phyloP scores from a whole-genome alignment of 2,797 vertebrate species.

The Notolabrus celidotus region DNA sequence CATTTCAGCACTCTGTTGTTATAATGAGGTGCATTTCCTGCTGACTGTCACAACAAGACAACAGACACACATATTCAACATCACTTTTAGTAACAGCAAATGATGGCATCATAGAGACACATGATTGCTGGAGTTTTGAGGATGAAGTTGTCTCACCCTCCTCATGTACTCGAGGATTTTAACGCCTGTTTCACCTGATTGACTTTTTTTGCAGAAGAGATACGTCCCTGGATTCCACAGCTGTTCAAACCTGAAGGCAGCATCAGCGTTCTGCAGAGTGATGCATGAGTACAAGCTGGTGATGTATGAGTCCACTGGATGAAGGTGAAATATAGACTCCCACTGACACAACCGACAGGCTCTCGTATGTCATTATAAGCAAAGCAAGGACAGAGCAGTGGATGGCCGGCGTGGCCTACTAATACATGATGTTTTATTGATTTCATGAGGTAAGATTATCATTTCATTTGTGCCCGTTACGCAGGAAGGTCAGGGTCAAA shows the following conservation, averaged over 20 bases:
- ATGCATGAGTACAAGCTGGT: conserved; percentile 6
- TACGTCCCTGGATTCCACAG: not conserved
- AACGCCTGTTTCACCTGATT: conserved; percentile 7
- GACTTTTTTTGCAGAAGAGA: not conserved
- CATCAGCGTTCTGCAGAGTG: not conserved
- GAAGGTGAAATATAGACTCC: conserved; percentile 6
- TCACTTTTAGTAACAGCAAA: not conserved
- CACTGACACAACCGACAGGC: not conserved
- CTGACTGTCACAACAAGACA: not conserved
- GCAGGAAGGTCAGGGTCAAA: conserved; percentile 1
- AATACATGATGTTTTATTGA: conserved; percentile 9
- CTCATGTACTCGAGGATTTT: not conserved
- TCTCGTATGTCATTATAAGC: conserved; percentile 28
- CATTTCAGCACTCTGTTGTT: conserved; percentile 31
- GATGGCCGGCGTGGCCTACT: not conserved
- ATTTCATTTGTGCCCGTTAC: not conserved
- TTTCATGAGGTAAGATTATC: conserved; percentile 7
- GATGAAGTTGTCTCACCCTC: not conserved
- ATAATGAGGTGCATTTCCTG: conserved; percentile 39
- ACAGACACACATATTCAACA: not conserved
- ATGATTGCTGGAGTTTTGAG: too few species aligned
- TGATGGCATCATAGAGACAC: too few species aligned
- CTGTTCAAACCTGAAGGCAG: not conserved
- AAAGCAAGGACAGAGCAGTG: conserved; percentile 4
- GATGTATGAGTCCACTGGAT: conserved; percentile 6